Conservation (phyloP, 2,113 vertebrate species). For the Egretta garzetta region DNA sequence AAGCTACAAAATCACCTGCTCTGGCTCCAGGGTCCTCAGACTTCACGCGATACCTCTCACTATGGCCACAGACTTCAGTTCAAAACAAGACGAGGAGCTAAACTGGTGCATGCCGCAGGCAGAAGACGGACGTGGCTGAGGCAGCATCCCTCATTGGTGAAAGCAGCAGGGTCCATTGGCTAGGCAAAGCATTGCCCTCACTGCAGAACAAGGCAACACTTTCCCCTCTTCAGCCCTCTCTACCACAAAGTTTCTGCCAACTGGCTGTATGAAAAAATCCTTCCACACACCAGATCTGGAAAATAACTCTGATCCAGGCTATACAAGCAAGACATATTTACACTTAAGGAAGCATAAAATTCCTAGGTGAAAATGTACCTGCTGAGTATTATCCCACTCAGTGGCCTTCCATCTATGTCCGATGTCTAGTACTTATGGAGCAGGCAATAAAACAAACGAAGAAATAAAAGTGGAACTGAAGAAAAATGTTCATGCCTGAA, state of each 20-base stretch:
- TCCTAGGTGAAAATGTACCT: not conserved
- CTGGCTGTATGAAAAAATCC: not conserved
- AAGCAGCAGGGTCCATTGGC: rapidly evolving
- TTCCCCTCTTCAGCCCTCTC: not conserved
- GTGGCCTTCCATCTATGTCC: not conserved
- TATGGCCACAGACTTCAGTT: not conserved
- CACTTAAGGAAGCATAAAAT: not conserved
- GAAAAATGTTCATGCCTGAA: not conserved
- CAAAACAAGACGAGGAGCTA: not conserved
- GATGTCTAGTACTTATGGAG: not conserved
- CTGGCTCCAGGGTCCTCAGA: not conserved
- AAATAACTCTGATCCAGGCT: not conserved
- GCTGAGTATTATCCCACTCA: not conserved
- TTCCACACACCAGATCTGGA: not conserved
- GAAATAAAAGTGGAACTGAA: not conserved
- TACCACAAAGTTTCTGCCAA: not conserved
- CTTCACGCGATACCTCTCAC: not conserved
- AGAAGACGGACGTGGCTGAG: not conserved
- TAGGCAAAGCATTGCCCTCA: not conserved
- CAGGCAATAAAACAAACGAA: not conserved
- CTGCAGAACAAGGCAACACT: not conserved
- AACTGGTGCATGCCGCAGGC: not conserved
- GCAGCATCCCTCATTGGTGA: not conserved
- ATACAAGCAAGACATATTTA: not conserved
- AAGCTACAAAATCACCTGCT: not conserved